Conservation (phyloP, 1,140 invertebrate genomes). For the Aricia agestis region DNA sequence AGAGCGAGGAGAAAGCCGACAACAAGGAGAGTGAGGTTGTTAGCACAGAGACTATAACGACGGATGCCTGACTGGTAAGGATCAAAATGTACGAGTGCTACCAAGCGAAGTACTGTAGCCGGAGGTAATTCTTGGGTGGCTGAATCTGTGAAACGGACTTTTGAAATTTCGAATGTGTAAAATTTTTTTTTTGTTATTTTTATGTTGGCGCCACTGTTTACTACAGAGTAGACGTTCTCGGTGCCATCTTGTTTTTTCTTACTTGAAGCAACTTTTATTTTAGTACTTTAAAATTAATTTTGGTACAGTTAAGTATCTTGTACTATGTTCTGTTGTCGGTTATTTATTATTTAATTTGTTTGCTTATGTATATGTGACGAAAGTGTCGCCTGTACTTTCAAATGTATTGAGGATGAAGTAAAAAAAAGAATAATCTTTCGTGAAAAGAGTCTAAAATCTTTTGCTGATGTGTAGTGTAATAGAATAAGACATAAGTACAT, state of each 20-base stretch:
- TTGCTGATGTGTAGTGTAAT: too few species aligned
- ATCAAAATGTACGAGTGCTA: constrained; percentile 43
- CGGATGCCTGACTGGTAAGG: constrained; percentile 60
- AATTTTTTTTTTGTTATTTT: constrained; percentile 11
- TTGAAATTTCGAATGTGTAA: constrained; percentile 5
- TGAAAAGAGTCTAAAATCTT: too few species aligned
- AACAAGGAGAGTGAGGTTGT: constrained; percentile 21
- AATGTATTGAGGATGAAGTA: too few species aligned
- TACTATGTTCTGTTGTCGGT: too few species aligned
- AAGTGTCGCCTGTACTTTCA: too few species aligned
- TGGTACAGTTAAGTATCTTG: too few species aligned
- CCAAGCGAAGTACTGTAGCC: constrained; percentile 33
- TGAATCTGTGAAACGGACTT: constrained; percentile 18
- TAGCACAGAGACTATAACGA: constrained; percentile 39
- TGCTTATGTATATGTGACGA: too few species aligned
- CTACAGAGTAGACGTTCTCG: constrained; percentile 5
- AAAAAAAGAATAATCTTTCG: too few species aligned
- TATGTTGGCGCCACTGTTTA: constrained; percentile 17
- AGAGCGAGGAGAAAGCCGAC: constrained; percentile 31
- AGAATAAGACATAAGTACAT: too few species aligned
- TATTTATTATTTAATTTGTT: too few species aligned
- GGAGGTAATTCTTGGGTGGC: constrained; percentile 36
- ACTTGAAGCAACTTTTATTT: constrained; percentile 16
- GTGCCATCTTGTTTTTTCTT: constrained; percentile 1
- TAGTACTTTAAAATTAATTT: too few species aligned